Conservation (phyloP, 2,888 invertebrate species). For the Leptinotarsa juncta region DNA sequence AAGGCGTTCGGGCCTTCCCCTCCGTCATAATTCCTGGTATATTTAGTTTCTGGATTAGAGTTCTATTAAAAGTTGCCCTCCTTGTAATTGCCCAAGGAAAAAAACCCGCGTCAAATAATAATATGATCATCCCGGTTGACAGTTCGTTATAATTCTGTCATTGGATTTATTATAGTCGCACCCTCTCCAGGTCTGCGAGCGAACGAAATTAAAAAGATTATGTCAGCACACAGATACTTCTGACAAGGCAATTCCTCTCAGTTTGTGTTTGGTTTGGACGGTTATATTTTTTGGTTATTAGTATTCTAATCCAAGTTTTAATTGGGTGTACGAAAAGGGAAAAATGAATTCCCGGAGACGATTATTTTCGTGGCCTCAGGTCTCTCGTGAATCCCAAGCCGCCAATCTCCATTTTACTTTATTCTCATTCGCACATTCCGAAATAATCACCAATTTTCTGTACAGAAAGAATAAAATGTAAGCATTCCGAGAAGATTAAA, state of each 20-base stretch:
- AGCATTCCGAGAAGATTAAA: not conserved
- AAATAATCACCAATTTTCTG: not conserved
- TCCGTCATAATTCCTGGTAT: conserved; percentile 40
- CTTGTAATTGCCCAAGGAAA: conserved; percentile 43
- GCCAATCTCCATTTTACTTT: not conserved
- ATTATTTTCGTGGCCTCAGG: conserved; percentile 6
- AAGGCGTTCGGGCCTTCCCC: conserved; percentile 21
- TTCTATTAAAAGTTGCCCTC: conserved; percentile 50
- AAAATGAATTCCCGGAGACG: conserved; percentile 4
- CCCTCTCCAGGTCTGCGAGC: not conserved
- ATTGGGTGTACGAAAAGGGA: conserved; percentile 13
- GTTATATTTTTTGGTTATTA: conserved; percentile 12
- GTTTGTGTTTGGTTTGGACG: conserved; percentile 27
- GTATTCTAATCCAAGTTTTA: conserved; percentile 15
- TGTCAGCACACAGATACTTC: conserved; percentile 24
- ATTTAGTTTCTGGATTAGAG: conserved; percentile 50
- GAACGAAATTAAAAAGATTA: conserved; percentile 16
- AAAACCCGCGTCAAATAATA: conserved; percentile 35
- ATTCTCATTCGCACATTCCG: not conserved
- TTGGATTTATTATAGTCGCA: conserved; percentile 39
- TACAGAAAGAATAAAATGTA: not conserved
- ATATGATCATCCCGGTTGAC: conserved; percentile 44
- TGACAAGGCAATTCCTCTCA: conserved; percentile 35
- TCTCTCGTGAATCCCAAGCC: not conserved
- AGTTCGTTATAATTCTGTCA: conserved; percentile 44